phyloP scores from a whole-genome alignment of 2,113 vertebrate genomes.

The Tricholaema leucomelas region DNA sequence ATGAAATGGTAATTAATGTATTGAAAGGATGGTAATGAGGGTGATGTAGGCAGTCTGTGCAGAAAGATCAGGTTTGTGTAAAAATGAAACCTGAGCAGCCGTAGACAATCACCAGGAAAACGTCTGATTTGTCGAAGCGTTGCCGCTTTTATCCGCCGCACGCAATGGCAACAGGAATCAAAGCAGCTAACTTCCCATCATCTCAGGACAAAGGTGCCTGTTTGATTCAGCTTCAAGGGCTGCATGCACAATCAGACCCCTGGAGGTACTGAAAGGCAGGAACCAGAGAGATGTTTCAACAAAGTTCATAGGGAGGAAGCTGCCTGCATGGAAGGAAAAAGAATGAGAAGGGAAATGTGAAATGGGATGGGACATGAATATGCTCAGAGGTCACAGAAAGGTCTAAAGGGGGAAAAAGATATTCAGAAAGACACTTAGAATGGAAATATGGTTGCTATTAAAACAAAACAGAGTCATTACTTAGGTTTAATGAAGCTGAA shows the following conservation, averaged over 20 bases:
- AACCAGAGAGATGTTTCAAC: conserved; percentile 45
- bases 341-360: conserved; percentile 24
- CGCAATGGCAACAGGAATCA: conserved; percentile 54
- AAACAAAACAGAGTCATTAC: conserved; percentile 5
- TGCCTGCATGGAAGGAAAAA: conserved; percentile 28
- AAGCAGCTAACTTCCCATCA: conserved; percentile 55
- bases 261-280: conserved; percentile 53
- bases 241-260: conserved; percentile 65
- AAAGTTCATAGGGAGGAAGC: conserved; percentile 52
- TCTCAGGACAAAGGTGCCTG: conserved; percentile 61
- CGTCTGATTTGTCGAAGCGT: conserved; percentile 38
- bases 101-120: conserved; percentile 36
- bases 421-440: conserved; percentile 9
- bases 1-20: conserved; percentile 3
- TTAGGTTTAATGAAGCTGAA: conserved; percentile 44
- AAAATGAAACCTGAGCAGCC: conserved; percentile 16
- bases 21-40: background rate
- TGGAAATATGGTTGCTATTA: conserved; percentile 34
- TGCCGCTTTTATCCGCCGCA: background rate
- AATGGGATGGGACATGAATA: background rate
- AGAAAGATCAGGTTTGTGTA: conserved; percentile 2
- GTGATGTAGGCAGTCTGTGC: background rate
- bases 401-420: conserved; percentile 22
- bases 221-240: conserved; percentile 68
- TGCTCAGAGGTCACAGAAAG: conserved; percentile 13